Conservation (phyloP, 2,113 vertebrate genomes). For the Talpa occidentalis region DNA sequence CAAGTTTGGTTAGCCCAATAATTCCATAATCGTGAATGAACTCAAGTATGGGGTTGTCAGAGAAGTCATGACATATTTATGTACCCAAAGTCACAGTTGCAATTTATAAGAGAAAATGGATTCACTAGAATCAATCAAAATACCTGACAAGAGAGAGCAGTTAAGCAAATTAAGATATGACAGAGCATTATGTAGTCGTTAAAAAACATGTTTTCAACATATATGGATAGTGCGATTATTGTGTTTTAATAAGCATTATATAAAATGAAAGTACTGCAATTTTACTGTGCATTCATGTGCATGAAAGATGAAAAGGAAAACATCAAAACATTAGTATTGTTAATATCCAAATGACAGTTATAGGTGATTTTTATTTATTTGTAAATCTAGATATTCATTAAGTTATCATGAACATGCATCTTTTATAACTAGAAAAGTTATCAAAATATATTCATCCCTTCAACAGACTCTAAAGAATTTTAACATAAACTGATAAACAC, state of each 20-base stretch:
- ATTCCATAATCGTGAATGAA: constrained; percentile 32
- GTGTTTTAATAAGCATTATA: background rate
- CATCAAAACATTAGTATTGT: constrained; percentile 17
- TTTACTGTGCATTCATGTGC: background rate
- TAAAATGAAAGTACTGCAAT: background rate
- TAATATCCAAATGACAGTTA: constrained; percentile 37
- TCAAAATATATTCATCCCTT: constrained; percentile 8
- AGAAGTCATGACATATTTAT: background rate
- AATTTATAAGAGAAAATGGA: background rate
- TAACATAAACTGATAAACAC: background rate
- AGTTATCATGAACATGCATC: background rate
- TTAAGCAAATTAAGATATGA: background rate
- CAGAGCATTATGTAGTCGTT: background rate
- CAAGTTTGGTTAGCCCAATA: background rate
- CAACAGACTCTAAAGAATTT: constrained; percentile 18
- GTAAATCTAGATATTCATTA: constrained; percentile 1
- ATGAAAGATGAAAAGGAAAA: constrained; percentile 38
- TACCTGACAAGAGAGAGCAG: background rate
- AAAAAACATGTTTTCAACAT: constrained; percentile 51
- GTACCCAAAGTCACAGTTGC: background rate
- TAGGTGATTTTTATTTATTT: constrained; percentile 42
- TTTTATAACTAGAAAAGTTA: constrained; percentile 60
- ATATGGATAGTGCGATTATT: background rate
- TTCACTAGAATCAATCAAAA: constrained; percentile 46
- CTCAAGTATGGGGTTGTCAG: background rate